These are phyloP conservation scores for Tipula vernalis DNA, from an alignment of 2,888 invertebrate species.

Conservation along the genomic window DNA sequence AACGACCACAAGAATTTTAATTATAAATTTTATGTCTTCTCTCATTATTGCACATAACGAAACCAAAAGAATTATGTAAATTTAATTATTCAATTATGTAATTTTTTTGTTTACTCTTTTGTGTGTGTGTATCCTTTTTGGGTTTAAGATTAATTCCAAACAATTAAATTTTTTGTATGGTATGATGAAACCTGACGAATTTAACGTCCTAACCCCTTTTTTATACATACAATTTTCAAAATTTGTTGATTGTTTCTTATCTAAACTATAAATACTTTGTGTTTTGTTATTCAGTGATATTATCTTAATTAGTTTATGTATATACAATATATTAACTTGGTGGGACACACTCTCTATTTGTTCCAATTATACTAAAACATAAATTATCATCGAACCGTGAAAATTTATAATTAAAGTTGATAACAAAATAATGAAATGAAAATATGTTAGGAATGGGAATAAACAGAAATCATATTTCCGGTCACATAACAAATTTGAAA, in stretches of 20 bases:
- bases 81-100: neutral
- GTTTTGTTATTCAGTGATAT: neutral
- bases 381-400: neutral
- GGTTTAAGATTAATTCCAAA: neutral
- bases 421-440: neutral
- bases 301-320: neutral
- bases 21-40: neutral
- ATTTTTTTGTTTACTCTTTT: neutral
- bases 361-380: neutral
- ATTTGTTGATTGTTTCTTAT: neutral
- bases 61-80: slow-evolving; percentile 4
- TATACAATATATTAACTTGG: neutral
- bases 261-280: neutral
- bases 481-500: neutral
- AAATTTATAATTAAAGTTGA: neutral
- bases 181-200: neutral
- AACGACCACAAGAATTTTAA: neutral
- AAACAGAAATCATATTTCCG: neutral
- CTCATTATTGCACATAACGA: neutral
- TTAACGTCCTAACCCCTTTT: neutral
- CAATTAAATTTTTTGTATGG: neutral
- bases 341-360: neutral
- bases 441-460: neutral
- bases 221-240: neutral
- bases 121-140: neutral